phyloP scores from a whole-genome alignment of 2,888 invertebrate genomes.

The Hymenopus coronatus region DNA sequence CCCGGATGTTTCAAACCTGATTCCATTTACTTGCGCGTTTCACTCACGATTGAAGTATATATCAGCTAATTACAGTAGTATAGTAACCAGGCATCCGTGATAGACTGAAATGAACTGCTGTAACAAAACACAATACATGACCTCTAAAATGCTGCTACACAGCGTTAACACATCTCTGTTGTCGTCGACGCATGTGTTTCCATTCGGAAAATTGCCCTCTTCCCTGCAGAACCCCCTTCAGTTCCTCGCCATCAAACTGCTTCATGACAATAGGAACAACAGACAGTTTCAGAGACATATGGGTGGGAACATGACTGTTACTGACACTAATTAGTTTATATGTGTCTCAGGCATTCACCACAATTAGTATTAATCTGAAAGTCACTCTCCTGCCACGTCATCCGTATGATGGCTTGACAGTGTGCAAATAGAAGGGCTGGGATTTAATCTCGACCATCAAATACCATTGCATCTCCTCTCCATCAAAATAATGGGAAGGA shows the following conservation, averaged over 20 bases:
- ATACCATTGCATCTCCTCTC: neutral
- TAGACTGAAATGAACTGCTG: neutral
- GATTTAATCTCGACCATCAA: neutral
- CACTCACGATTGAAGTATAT: no score
- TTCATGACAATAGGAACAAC: neutral
- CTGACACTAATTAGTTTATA: neutral
- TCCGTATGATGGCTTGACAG: neutral
- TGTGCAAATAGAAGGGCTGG: neutral
- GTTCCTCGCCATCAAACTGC: neutral
- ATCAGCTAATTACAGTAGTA: neutral
- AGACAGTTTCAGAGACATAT: neutral
- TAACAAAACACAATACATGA: neutral
- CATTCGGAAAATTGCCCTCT: neutral
- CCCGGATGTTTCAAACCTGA: no score
- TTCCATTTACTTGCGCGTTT: no score
- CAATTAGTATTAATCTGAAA: neutral
- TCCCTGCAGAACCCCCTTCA: neutral
- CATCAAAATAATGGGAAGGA: neutral
- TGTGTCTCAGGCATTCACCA: neutral
- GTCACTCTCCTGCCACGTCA: neutral
- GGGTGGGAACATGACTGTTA: neutral
- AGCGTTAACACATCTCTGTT: neutral
- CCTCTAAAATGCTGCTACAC: neutral
- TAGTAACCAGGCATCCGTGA: neutral
- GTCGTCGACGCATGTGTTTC: neutral